Base-by-base conservation (phyloP, 2,888 invertebrate genomes). In the Conistra vaccinii region DNA sequence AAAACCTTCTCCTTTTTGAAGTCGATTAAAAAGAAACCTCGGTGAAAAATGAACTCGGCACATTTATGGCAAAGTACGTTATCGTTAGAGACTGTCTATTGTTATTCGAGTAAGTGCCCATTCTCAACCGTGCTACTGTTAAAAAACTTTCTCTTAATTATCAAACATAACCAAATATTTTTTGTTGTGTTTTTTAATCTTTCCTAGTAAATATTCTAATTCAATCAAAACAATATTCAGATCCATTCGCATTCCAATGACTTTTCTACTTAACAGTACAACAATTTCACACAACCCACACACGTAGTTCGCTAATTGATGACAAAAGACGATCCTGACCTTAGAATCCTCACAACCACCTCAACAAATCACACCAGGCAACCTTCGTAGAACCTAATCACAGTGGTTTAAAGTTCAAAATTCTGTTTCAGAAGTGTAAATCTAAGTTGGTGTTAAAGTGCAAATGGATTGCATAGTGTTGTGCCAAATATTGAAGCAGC, bases 401-500 rank as follows among this genome's bases (percentile, higher is more conserved):
- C 66, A 4, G 45, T 1, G 4, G 0, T 0, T 26, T 88, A 91
- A 80, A 81, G 88, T 85, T 73, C 7, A 88, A 81, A 83, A 53
- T 51, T 65, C 23, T 51, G 12, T 69, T 69, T 7, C 3, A 35
- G 26, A 57, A 48, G 23, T n/a, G 73, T 69, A 73, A 77, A 65
- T 68, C 51, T 78, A 77, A 73, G 65, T 87, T 83, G 83, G 85
- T 69, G 42, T 58, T 75, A 48, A 83, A 83, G 87, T 88, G 92
- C 87, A 89, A 93, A 93, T 91, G 85, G 89, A 90, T 92, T 93
- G 89, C 90, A 89, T 88, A 91, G 88, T 88, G 84, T 87, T 90
- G 91, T 91, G 90, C 87, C 90, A 91, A 89, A 90, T 89, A 89
- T 88, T 81, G 86, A 88, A 87, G 82, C 84, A 84, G 81, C 90